phyloP scores from a whole-genome alignment of 1,140 invertebrate species.

The Drosophila lowei region DNA sequence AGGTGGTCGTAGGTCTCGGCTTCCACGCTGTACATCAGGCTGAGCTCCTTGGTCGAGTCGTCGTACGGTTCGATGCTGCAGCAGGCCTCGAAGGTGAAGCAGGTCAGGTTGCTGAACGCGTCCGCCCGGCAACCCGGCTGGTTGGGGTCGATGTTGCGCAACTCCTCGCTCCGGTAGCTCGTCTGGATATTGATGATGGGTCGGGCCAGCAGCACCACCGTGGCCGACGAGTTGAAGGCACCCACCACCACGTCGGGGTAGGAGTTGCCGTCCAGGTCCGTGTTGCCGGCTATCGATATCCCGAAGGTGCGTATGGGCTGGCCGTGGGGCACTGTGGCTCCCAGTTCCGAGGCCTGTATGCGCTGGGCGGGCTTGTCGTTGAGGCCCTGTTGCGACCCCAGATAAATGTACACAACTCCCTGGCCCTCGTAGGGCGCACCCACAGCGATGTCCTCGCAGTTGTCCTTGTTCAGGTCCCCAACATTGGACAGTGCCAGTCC shows the following conservation, averaged over 20 bases:
- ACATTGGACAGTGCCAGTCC: constrained; percentile 93
- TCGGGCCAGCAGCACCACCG: constrained; percentile 88
- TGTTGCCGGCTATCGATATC: constrained; percentile 93
- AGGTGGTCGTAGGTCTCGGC: constrained; percentile 90
- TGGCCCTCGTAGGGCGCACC: constrained; percentile 95
- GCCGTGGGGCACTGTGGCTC: constrained; percentile 78
- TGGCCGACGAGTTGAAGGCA: constrained; percentile 86
- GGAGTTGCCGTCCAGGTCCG: constrained; percentile 95
- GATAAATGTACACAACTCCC: constrained; percentile 94
- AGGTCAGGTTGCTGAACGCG: constrained; percentile 88
- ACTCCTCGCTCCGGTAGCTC: constrained; percentile 84
- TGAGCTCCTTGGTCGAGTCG: constrained; percentile 84
- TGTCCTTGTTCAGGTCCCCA: constrained; percentile 96
- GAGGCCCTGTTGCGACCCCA: constrained; percentile 90
- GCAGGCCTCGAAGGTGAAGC: constrained; percentile 94
- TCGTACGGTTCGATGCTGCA: constrained; percentile 89
- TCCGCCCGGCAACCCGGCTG: constrained; percentile 88
- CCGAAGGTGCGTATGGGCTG: constrained; percentile 90
- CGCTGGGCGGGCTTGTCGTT: constrained; percentile 89
- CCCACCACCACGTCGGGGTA: constrained; percentile 96
- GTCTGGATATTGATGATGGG: constrained; percentile 94
- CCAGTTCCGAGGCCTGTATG: constrained; percentile 83
- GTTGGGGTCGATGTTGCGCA: constrained; percentile 92
- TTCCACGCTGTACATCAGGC: constrained; percentile 90
- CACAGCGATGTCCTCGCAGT: constrained; percentile 94